phyloP scores from a whole-genome alignment of 2,888 invertebrate genomes.

The Agrilus cyanescens region DNA sequence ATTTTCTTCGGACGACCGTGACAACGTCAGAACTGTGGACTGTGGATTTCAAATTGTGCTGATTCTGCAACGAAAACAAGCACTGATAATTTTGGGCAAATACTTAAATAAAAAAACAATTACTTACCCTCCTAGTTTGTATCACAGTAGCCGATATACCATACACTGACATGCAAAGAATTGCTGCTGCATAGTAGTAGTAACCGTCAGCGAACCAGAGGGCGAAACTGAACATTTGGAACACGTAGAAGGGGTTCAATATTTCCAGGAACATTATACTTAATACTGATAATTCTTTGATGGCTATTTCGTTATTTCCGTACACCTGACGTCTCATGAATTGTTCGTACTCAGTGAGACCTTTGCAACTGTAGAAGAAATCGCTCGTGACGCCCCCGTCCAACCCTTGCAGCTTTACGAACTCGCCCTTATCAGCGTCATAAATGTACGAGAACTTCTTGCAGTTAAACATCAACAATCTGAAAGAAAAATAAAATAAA shows the following conservation, averaged over 20 bases:
- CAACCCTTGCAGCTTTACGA: slow-evolving; percentile 60
- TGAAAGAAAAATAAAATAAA: slow-evolving; percentile 10
- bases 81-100: not conserved
- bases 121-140: slow-evolving; percentile 67
- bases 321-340: slow-evolving; percentile 63
- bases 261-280: slow-evolving; percentile 69
- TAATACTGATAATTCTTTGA: slow-evolving; percentile 61
- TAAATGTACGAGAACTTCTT: slow-evolving; percentile 78
- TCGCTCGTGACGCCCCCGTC: slow-evolving; percentile 55
- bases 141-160: slow-evolving; percentile 74
- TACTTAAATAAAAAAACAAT: not conserved
- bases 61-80: slow-evolving; percentile 51
- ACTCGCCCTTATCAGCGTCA: slow-evolving; percentile 56
- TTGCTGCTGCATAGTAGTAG: slow-evolving; percentile 79
- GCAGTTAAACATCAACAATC: slow-evolving; percentile 55
- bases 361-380: slow-evolving; percentile 50
- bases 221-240: slow-evolving; percentile 82
- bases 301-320: slow-evolving; percentile 72
- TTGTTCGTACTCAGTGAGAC: slow-evolving; percentile 47
- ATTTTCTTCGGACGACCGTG: slow-evolving; percentile 44
- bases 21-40: slow-evolving; percentile 71
- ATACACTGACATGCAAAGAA: slow-evolving; percentile 70
- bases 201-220: slow-evolving; percentile 87
- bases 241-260: slow-evolving; percentile 90
- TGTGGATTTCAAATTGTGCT: slow-evolving; percentile 78